These are phyloP conservation scores for Drosophila barbarae DNA, from an alignment of 2,888 invertebrate species.

Conservation along the genomic window DNA sequence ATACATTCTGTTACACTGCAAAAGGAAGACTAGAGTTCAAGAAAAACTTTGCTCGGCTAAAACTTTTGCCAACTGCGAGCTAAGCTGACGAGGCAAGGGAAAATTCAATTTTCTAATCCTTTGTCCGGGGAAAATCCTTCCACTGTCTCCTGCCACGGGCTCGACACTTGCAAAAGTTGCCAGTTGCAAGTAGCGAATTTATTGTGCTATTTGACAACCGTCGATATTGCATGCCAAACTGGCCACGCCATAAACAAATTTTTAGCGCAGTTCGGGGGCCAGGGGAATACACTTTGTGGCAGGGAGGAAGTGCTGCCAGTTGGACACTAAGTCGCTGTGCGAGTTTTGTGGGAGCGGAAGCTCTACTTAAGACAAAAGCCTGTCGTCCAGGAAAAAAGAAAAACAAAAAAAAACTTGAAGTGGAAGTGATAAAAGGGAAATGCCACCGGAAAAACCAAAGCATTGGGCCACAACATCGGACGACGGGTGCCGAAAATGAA, in stretches of 20 bases:
- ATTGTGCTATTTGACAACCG: constrained; percentile 57
- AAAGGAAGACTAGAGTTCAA: constrained; percentile 37
- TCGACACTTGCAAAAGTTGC: constrained; percentile 30
- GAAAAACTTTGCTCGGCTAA: constrained; percentile 55
- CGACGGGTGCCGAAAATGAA: constrained; percentile 28
- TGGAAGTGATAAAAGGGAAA: constrained; percentile 43
- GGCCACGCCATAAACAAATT: constrained; percentile 61
- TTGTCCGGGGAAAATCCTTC: constrained; percentile 44
- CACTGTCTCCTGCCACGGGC: constrained; percentile 27
- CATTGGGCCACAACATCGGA: constrained; percentile 44
- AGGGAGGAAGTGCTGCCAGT: constrained; percentile 2
- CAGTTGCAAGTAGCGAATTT: constrained; percentile 54
- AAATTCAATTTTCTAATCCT: constrained; percentile 67
- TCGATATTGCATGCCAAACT: constrained; percentile 36
- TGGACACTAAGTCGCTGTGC: constrained; percentile 4
- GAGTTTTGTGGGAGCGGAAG: constrained; percentile 30
- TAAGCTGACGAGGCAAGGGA: constrained; percentile 15
- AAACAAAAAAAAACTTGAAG: constrained; percentile 5
- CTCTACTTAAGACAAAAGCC: constrained; percentile 52
- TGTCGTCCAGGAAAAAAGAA: constrained; percentile 18
- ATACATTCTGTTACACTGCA: constrained; percentile 1
- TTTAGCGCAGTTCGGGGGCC: constrained; percentile 15
- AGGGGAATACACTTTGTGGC: constrained; percentile 8
- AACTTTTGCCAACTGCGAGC: constrained; percentile 35
- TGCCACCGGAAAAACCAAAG: constrained; percentile 47